Base-by-base conservation (phyloP, 2,113 vertebrate genomes). In the Orientallactaga bullata region DNA sequence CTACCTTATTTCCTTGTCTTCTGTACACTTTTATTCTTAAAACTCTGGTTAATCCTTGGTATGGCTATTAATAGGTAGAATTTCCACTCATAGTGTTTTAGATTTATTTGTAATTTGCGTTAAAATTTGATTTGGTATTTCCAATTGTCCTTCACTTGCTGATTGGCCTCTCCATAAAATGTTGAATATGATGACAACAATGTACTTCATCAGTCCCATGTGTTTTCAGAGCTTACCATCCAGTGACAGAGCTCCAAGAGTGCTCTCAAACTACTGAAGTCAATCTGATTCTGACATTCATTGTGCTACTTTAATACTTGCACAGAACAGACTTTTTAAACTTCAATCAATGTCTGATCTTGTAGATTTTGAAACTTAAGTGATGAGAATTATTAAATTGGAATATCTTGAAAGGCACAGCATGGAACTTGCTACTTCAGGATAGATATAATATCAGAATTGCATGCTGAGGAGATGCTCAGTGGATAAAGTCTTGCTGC, bases 351-450 rank as follows among this genome's bases (percentile, higher is more conserved):
- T 79, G 35, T 63, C 90, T 89, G 61, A 79, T 93, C 51, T 80
- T 92, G 47, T 12, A 73, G 55, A 13, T 81, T 84, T 90, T 93
- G 42, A 65, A 91, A 89, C 85, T 85, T 76, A 79, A 95, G 28
- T 58, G 66, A 65, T 77, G 37, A 35, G 20, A 17, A 55, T 61
- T 18, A 89, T 91, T 96, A n/a, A 77, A 23, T 61, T 88, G 35
- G 63, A 89, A 90, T 63, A 73, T 28, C 26, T 80, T 87, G 39
- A 87, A 60, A 91, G 12, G 30, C 91, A 61, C 58, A 72, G 18
- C 83, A 86, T 77, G 32, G 55, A 88, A 58, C 63, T 72, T 90
- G 61, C 20, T 87, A 73, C 72, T 81, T 81, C 26, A 88, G n/a
- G n/a, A 37, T 66, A 92, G 72, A 80, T 74, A 89, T 51, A 86